Evolutionary conservation across 2,113 vertebrate species (phyloP), one percentile per base, ranked within the genome.

Genomic region (Dicerorhinus sumatrensis): DNA sequence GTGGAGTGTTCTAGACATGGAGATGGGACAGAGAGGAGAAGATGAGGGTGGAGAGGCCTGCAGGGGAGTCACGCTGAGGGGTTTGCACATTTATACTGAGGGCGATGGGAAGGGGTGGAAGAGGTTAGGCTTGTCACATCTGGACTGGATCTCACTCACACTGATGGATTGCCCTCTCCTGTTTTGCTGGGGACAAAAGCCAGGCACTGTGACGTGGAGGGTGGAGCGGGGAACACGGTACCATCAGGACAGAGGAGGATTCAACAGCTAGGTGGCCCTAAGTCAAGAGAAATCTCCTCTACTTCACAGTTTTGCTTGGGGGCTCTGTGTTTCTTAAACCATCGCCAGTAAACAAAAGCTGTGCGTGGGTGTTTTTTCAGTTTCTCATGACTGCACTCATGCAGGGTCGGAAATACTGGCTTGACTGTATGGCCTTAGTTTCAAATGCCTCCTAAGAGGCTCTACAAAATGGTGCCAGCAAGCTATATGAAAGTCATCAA

Each of bases 161-260:
- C 46, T n/a, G 20, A 69, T 5, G 29, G 21, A 20, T 58, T 48
- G 39, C 39, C 17, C 20, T 75, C 27, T 29, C 20, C 80, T 7
- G 3, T 76, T 76, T 82, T n/a, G 46, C n/a, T 77, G 80, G 67
- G 69, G 36, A 10, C 23, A 18, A 18, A 51, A 89, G 36, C 27
- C 77, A 60, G 79, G 46, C 6, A 5, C 54, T 58, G 33, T 27
- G 18, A 46, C 29, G 18, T 56, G 3, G 0, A 6, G 20, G 51
- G 3, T 2, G 4, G 33, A 17, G 42, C 10, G 27, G 72, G 11
- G 23, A 1, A 54, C 76, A 54, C 0, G 0, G 18, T 33, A 25
- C n/a, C 60, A 48, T 56, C 36, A 56, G 21, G 39, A 11, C 23
- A 76, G 4, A 83, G 60, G 76, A 70, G 9, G 39, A 65, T 65